Base-by-base conservation (phyloP, 2,113 vertebrate genomes). In the Brachyhypopomus occidentalis region DNA sequence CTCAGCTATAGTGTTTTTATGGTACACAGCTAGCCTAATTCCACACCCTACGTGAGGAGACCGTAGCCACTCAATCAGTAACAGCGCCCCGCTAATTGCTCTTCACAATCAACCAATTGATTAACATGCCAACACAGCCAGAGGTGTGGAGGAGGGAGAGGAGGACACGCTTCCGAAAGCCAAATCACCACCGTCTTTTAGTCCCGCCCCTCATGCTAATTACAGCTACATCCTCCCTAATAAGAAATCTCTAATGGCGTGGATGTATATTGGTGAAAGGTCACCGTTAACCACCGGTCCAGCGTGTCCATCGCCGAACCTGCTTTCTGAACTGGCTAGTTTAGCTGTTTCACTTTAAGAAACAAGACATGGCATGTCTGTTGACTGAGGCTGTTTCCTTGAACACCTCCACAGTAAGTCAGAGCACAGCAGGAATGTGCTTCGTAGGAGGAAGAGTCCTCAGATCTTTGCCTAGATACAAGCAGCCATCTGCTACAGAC, bases 81-180 rank as follows among this genome's bases (percentile, higher is more conserved):
- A 64, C 72, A 62, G 16, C 9, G n/a, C n/a, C 27, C 72, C 38
- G 30, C 60, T 75, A 79, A 86, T 82, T 79, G 72, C 25, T 64
- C 69, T 77, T 63, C 67, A 80, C 69, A 79, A 84, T 62, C 67
- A 81, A 70, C 63, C 75, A 48, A 78, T 77, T 78, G 64, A 81
- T 85, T 87, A 75, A 79, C 83, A 77, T 75, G 80, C 81, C 79
- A 85, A 23, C 64, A 34, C 71, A 66, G 64, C 34, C 72, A 2
- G 36, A 34, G 56, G 38, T 60, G 38, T 60, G 22, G 19, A 8
- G 38, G 25, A 48, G 59, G 48, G 63, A 75, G 75, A 73, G 55
- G 60, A 76, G 64, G 55, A 79, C 63, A 71, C 71, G n/a, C 80
- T 83, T n/a, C n/a, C n/a, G 78, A 84, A 79, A 78, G 22, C 79